Evolutionary conservation across 2,888 invertebrate genomes (phyloP).

Genomic region (Heliconius cydno): DNA sequence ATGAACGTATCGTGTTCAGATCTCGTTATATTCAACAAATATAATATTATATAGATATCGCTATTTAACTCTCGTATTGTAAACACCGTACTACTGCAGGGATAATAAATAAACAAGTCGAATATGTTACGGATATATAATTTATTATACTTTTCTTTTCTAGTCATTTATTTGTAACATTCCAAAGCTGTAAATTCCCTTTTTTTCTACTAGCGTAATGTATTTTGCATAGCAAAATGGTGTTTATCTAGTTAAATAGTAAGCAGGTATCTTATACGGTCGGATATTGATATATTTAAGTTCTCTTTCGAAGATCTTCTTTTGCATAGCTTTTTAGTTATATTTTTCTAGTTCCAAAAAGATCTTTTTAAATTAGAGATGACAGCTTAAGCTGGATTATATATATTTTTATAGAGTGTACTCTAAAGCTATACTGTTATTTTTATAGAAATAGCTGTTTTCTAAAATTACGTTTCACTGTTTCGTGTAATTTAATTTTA

Average conservation of each 20-base stretch:
- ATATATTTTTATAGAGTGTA: constrained; percentile 82
- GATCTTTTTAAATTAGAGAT: constrained; percentile 76
- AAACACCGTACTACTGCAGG: constrained; percentile 54
- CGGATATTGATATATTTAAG: constrained; percentile 54
- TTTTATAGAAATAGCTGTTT: constrained; percentile 79
- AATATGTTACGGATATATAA: constrained; percentile 53
- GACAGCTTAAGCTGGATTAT: constrained; percentile 75
- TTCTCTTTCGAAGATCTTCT: constrained; percentile 53
- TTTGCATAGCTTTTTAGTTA: constrained; percentile 65
- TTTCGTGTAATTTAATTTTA: constrained; percentile 64
- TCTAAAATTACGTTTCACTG: constrained; percentile 59
- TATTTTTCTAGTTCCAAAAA: constrained; percentile 71
- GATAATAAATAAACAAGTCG: constrained; percentile 62
- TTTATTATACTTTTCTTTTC: constrained; percentile 71
- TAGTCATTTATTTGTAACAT: constrained; percentile 80
- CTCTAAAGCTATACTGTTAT: constrained; percentile 80
- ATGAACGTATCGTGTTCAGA: constrained; percentile 51
- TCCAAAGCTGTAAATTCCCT: constrained; percentile 76
- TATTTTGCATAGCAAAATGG: constrained; percentile 83
- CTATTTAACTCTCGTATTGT: constrained; percentile 50
- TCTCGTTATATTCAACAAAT: constrained; percentile 53
- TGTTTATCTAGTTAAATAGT: constrained; percentile 73
- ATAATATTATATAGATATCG: constrained; percentile 49
- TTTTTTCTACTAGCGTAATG: constrained; percentile 73
- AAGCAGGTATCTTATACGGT: constrained; percentile 60